phyloP scores from a whole-genome alignment of 2,888 invertebrate species.

The Drosophila formosana region DNA sequence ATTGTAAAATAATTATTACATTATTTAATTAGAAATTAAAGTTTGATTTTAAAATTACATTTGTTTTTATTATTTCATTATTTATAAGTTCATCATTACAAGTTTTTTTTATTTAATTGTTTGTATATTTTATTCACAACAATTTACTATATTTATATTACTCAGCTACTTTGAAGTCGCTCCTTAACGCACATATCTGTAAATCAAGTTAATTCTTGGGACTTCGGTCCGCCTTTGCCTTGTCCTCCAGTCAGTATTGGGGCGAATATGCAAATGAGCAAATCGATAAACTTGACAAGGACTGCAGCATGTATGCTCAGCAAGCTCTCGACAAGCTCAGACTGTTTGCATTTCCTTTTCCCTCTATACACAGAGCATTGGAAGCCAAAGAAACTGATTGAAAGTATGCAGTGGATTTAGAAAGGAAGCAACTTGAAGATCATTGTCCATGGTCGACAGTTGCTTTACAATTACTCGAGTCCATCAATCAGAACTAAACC shows the following conservation, averaged over 20 bases:
- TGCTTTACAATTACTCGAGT: background rate
- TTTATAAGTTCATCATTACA: no score
- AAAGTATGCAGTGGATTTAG: constrained; percentile 1
- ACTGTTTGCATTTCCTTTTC: constrained; percentile 11
- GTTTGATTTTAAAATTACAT: no score
- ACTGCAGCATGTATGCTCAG: constrained; percentile 2
- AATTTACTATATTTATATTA: background rate
- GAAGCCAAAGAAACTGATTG: background rate
- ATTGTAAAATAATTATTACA: no score
- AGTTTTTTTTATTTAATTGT: background rate
- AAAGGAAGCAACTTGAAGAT: background rate
- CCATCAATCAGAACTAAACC: constrained; percentile 1
- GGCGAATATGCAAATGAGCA: constrained; percentile 33
- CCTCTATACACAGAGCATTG: background rate
- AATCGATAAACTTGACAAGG: constrained; percentile 31
- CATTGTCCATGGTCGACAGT: background rate
- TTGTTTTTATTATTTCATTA: no score
- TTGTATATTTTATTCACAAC: background rate
- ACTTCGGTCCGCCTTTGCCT: background rate
- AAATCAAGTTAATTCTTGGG: constrained; percentile 24
- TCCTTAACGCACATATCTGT: constrained; percentile 1
- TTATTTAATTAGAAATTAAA: no score
- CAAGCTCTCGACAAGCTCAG: constrained; percentile 15
- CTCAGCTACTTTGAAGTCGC: background rate
- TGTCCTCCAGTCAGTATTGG: constrained; percentile 1